Base-by-base conservation (phyloP, 2,113 vertebrate species). In the Willisornis vidua region DNA sequence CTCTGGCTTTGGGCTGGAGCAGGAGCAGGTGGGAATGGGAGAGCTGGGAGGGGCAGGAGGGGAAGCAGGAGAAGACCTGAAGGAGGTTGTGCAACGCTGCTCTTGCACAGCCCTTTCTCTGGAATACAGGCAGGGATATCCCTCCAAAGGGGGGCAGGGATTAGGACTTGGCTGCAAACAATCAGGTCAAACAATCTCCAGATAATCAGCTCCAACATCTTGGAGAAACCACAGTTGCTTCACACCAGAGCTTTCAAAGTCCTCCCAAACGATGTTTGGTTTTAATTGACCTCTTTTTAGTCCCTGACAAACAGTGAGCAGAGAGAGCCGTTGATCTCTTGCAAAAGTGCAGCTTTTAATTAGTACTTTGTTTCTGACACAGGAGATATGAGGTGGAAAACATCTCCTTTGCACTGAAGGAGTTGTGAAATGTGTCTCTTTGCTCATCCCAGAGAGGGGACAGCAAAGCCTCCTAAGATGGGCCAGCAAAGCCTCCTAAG, bases 1-100 rank as follows among this genome's bases (percentile, higher is more conserved):
- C 0, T 0, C 19, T 2, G 26, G 26, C 20, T 76, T 72, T 49
- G 10, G 35, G 77, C 24, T 9, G 12, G 63, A 14, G 5, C 13
- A 66, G 46, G 77, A 24, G 61, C 0, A 0, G 20, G n/a, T 39
- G 55, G 77, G 46, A 67, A 59, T 10, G 43, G 46, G 23, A 57
- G n/a, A 37, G 10, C 15, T 24, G 71, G 35, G 63, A 80, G 25
- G 18, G 1, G 59, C 31, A 20, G 3, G 52, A 54, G 63, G 18
- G 24, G 25, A 35, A 54, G 26, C 26, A 14, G 46, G 1, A 1
- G 37, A 25, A 4, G 63, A 73, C 49, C 23, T 9, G 33, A 12
- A 62, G 46, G 10, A 31, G 49, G 41, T 4, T 49, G 37, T 46
- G 72, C 66, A 93, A 70, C 0, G 1, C 24, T 51, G 48, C 6